Evolutionary conservation across 2,888 invertebrate genomes (phyloP), one percentile per base, ranked within the genome.

Genomic region (Dascillus cervinus): DNA sequence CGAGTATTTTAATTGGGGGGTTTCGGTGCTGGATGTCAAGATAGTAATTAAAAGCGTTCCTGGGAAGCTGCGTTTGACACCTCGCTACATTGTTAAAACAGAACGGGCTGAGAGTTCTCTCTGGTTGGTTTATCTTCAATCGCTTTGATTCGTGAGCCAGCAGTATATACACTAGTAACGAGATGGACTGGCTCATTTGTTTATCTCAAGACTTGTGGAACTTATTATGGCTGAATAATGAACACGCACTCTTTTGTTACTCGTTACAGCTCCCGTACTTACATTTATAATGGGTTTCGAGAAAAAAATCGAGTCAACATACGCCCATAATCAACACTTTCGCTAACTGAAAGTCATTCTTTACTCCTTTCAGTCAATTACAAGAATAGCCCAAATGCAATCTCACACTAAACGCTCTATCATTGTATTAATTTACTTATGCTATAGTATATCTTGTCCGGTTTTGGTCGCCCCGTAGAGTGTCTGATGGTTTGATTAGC

Each of bases 51-150:
- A 64, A 62, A 61, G 60, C 53, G 56, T 55, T 53, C 55, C 53
- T 55, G 60, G 57, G 62, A 59, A 61, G 60, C 58, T 53, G 52
- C 49, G 54, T 62, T 60, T 62, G 63, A 64, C 64, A 64, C 64
- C 64, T 64, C 54, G 49, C 56, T 61, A 60, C 62, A 60, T 62
- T 61, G 62, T 63, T 62, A 61, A 60, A n/a, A 56, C 56, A 50
- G 53, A 50, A 46, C 52, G 52, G n/a, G 49, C 45, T 43, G 47
- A n/a, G n/a, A n/a, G n/a, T n/a, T n/a, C n/a, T n/a, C 44, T 43
- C 48, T 47, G 51, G 53, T 53, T 50, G 51, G 52, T 55, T n/a
- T 56, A 56, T 57, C 56, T 56, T 28, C 49, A 31, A 55, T 55
- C 56, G 46, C 45, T 29, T 56, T 56, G 56, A 56, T 58, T 58